phyloP scores from a whole-genome alignment of 2,113 vertebrate genomes.

The Melanerpes formicivorus region DNA sequence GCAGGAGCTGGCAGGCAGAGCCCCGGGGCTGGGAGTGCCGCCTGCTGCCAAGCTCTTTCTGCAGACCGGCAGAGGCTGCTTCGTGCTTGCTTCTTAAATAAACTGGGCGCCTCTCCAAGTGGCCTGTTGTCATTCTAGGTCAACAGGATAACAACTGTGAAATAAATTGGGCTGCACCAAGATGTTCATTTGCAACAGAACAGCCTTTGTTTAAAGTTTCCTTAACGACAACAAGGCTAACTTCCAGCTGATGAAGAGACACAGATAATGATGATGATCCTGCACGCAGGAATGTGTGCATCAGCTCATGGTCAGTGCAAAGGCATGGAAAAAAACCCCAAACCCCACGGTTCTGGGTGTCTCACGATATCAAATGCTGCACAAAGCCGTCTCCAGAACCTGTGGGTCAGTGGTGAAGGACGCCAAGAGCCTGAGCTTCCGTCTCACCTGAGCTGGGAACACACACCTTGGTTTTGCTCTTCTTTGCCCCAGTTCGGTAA shows the following conservation, averaged over 20 bases:
- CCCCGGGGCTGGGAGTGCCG: not conserved
- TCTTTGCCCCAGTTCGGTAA: not conserved
- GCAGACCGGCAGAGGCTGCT: not conserved
- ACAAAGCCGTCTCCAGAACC: not conserved
- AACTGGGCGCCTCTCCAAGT: conserved; percentile 32
- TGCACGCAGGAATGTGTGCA: not conserved
- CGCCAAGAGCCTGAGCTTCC: not conserved
- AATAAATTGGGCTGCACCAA: conserved; percentile 59
- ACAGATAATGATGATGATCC: not conserved
- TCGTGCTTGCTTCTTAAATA: conserved; percentile 31
- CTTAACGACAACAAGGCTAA: not conserved
- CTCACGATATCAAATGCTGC: not conserved
- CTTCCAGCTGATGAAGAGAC: not conserved
- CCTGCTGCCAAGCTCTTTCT: not conserved
- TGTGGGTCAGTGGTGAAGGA: not conserved
- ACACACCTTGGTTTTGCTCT: rapidly evolving
- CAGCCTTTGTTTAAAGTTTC: conserved; percentile 29
- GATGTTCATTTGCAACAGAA: conserved; percentile 27
- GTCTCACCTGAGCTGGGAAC: too few species aligned
- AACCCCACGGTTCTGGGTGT: not conserved
- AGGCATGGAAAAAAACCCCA: not conserved
- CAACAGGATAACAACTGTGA: conserved; percentile 59
- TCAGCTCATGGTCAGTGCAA: not conserved
- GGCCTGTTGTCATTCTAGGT: conserved; percentile 52
- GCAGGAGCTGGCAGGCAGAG: not conserved